These are phyloP conservation scores for Lamprologus lemairii DNA, from an alignment of 2,113 vertebrate species.

Conservation along the genomic window DNA sequence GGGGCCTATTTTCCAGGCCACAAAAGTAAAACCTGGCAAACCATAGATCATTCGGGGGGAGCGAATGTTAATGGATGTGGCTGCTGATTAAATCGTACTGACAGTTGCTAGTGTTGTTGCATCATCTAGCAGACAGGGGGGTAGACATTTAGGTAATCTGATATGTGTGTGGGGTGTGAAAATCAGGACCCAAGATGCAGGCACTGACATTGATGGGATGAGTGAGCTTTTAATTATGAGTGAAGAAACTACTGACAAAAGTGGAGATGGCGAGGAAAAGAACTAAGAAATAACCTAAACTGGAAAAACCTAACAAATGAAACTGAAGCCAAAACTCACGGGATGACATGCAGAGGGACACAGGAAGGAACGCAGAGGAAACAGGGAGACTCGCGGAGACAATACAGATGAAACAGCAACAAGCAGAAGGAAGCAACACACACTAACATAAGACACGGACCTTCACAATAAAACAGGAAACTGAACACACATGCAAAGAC, in stretches of 20 bases:
- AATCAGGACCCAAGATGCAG: background rate
- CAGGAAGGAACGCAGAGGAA: background rate
- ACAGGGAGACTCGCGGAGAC: background rate
- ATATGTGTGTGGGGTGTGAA: background rate
- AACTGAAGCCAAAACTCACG: background rate
- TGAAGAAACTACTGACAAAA: background rate
- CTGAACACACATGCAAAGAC: background rate
- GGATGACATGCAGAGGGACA: background rate
- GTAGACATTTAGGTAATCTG: background rate
- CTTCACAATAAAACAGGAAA: background rate
- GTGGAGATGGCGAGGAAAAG: background rate
- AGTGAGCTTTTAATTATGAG: background rate
- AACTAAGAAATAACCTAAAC: background rate
- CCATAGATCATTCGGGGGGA: background rate
- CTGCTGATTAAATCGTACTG: background rate
- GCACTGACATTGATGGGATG: background rate
- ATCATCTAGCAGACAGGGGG: background rate
- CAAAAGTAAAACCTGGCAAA: background rate
- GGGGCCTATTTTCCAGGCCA: background rate
- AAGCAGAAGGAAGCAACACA: background rate
- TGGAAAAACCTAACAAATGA: background rate
- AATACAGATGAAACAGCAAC: background rate
- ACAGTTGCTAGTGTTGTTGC: background rate
- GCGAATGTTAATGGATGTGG: background rate
- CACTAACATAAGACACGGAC: background rate